Conservation (phyloP, 23 tunicate genomes). For the Styela clava region DNA sequence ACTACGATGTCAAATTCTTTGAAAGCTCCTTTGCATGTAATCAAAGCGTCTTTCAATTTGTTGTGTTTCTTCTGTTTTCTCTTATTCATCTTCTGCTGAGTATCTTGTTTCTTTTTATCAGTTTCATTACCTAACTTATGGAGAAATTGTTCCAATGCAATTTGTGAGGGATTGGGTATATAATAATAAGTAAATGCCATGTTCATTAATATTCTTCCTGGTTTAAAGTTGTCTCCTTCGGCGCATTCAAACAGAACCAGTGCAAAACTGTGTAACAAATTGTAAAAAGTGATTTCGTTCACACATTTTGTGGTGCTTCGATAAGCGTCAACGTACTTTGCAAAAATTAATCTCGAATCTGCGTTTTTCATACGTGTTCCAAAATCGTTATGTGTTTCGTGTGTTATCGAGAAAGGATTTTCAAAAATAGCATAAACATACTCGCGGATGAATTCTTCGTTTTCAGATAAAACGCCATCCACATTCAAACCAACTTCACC, state of each 20-base stretch:
- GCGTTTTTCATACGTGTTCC: slow-evolving; percentile 43
- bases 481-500: background rate
- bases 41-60: background rate
- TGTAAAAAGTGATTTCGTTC: slow-evolving; percentile 46
- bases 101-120: too few species aligned
- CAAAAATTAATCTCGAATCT: slow-evolving; percentile 53
- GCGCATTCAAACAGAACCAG: slow-evolving; percentile 71
- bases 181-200: slow-evolving; percentile 85
- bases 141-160: background rate
- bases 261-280: slow-evolving; percentile 66
- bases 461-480: background rate
- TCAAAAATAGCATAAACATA: slow-evolving; percentile 57
- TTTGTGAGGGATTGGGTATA: slow-evolving; percentile 24
- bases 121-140: background rate
- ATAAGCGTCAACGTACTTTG: slow-evolving; percentile 44
- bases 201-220: slow-evolving; percentile 68
- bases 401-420: slow-evolving; percentile 13
- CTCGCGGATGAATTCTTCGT: slow-evolving; percentile 30
- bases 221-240: slow-evolving; percentile 68
- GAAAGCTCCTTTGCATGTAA: slow-evolving; percentile 8
- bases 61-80: background rate
- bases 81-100: background rate
- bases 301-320: slow-evolving; percentile 37
- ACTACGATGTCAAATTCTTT: background rate
- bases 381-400: slow-evolving; percentile 30